These are phyloP conservation scores for Montipora capricornis DNA, from an alignment of 64 coral and sea anemone genomes.

Conservation along the genomic window DNA sequence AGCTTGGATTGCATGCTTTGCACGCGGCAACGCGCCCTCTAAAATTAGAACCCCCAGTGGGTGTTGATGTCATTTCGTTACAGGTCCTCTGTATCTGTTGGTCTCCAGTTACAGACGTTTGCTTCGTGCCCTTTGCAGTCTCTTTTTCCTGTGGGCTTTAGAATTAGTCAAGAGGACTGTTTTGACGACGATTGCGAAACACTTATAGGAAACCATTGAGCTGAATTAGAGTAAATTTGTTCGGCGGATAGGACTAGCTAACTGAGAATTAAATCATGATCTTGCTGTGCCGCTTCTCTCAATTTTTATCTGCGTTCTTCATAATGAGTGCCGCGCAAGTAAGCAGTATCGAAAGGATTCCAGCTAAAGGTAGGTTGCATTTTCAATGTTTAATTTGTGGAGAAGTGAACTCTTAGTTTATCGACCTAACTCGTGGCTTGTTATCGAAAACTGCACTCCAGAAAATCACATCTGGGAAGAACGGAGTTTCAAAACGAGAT, in stretches of 20 bases:
- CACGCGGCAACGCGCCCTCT: conserved; percentile 4
- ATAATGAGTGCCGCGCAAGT: background rate
- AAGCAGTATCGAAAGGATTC: background rate
- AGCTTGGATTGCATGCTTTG: background rate
- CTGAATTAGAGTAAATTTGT: background rate
- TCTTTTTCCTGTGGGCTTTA: conserved; percentile 16
- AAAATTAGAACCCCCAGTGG: conserved; percentile 39
- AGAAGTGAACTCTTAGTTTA: background rate
- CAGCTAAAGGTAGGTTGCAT: conserved; percentile 11
- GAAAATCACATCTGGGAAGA: background rate
- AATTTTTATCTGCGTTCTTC: conserved; percentile 27
- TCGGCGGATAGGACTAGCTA: background rate
- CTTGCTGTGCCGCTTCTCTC: background rate
- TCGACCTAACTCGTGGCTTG: background rate
- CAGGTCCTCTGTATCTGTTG: conserved; percentile 46
- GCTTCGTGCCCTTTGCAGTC: conserved; percentile 23
- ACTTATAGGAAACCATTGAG: background rate
- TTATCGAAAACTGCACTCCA: background rate
- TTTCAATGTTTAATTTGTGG: background rate
- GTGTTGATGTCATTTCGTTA: conserved; percentile 63
- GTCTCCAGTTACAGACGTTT: conserved; percentile 68
- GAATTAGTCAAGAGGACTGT: background rate
- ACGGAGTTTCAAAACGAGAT: background rate
- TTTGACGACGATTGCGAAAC: background rate
- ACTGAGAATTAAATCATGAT: background rate